These are phyloP conservation scores for Diplodus sargus DNA, from an alignment of 2,797 vertebrate species.

Conservation along the genomic window DNA sequence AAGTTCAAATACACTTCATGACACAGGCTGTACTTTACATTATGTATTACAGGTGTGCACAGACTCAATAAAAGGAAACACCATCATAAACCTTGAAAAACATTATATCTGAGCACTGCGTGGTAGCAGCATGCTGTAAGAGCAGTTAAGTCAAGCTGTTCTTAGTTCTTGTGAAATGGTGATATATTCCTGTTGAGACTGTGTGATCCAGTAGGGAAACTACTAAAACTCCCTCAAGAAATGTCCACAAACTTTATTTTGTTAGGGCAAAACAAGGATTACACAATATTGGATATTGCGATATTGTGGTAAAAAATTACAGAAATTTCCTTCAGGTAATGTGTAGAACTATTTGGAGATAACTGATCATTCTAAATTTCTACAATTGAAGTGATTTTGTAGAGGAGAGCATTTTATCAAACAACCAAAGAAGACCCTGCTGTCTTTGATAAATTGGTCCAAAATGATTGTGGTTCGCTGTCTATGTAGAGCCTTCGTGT, in stretches of 20 bases:
- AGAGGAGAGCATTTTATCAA: too few relatives aligned
- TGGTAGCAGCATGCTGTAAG: neutral
- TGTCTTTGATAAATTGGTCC: too few relatives aligned
- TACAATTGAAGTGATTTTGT: too few relatives aligned
- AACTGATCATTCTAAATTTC: too few relatives aligned
- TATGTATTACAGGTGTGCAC: neutral
- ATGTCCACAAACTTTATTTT: neutral
- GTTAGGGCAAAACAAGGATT: neutral
- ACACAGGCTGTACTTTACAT: neutral
- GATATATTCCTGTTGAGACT: neutral
- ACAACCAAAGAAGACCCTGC: too few relatives aligned
- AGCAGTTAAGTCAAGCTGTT: neutral
- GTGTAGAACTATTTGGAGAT: too few relatives aligned
- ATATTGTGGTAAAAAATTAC: too few relatives aligned
- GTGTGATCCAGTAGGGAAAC: neutral
- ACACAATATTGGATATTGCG: too few relatives aligned
- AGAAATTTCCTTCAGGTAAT: too few relatives aligned
- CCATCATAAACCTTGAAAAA: neutral
- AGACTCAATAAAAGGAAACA: neutral
- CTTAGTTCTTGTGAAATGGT: constrained; percentile 3
- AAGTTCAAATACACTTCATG: neutral
- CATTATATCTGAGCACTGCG: neutral
- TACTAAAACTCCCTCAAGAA: constrained; percentile 4
- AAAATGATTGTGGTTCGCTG: neutral
- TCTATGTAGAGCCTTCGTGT: neutral